Evolutionary conservation across 2,888 invertebrate species (phyloP).

Genomic region (Leucoma salicis): DNA sequence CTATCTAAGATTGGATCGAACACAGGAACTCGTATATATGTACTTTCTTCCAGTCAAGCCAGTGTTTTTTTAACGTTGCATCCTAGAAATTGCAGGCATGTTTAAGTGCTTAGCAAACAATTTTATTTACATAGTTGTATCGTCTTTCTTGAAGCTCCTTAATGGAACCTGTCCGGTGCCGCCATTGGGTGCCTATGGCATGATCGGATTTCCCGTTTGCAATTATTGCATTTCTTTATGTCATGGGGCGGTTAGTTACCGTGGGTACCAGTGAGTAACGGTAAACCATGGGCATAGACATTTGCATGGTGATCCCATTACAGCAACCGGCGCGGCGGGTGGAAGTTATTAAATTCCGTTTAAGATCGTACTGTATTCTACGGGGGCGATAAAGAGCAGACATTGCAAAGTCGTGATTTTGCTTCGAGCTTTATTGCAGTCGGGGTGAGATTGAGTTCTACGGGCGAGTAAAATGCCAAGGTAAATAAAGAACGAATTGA

Average conservation of each 20-base stretch:
- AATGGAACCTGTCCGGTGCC: slow-evolving; percentile 40
- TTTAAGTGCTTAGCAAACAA: slow-evolving; percentile 33
- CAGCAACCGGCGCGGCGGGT: slow-evolving; percentile 62
- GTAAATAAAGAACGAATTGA: slow-evolving; percentile 71
- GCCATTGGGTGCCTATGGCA: slow-evolving; percentile 48
- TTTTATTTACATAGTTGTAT: slow-evolving; percentile 49
- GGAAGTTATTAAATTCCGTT: slow-evolving; percentile 78
- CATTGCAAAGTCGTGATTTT: slow-evolving; percentile 72
- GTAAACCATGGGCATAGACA: slow-evolving; percentile 58
- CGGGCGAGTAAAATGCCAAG: slow-evolving; percentile 56
- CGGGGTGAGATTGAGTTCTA: slow-evolving; percentile 62
- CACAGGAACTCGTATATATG: slow-evolving; percentile 58
- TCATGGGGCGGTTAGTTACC: slow-evolving; percentile 65
- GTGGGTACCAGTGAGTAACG: slow-evolving; percentile 69
- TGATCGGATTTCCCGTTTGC: slow-evolving; percentile 71
- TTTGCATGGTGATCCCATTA: slow-evolving; percentile 77
- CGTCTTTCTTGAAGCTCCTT: slow-evolving; percentile 42
- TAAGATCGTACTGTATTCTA: slow-evolving; percentile 71
- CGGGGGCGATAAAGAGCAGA: slow-evolving; percentile 69
- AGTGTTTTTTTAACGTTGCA: slow-evolving; percentile 51
- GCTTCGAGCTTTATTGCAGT: slow-evolving; percentile 75
- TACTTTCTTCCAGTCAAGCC: slow-evolving; percentile 64
- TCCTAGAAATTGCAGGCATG: slow-evolving; percentile 13
- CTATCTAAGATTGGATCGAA: slow-evolving; percentile 56
- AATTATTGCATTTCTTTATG: slow-evolving; percentile 76